These are phyloP conservation scores for Acrocephalus arundinaceus DNA, from an alignment of 2,113 vertebrate genomes.

Conservation along the genomic window DNA sequence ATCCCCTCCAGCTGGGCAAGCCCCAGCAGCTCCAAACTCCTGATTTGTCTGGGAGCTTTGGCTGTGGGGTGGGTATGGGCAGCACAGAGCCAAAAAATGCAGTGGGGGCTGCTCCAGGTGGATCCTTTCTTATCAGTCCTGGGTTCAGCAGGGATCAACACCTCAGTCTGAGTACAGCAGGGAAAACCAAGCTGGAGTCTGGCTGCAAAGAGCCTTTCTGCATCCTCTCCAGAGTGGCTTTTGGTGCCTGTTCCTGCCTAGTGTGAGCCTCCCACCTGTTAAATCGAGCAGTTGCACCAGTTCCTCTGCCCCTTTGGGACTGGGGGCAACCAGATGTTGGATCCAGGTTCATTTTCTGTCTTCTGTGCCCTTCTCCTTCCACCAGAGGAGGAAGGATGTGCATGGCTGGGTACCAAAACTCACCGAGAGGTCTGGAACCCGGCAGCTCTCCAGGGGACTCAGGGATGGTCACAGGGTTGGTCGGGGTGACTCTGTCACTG, in stretches of 20 bases:
- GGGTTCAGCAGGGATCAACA: neutral
- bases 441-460: rapidly evolving
- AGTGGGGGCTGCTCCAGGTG: neutral
- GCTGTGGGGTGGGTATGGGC: neutral
- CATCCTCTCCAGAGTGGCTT: neutral
- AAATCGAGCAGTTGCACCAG: neutral
- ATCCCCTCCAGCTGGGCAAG: conserved; percentile 9
- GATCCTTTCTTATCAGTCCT: neutral
- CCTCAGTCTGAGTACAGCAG: neutral
- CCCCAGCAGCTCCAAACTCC: neutral
- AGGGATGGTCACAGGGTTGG: no score
- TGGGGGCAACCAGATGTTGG: neutral
- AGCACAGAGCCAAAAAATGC: neutral
- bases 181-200: neutral
- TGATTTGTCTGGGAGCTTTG: neutral
- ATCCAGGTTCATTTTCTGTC: neutral
- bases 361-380: neutral
- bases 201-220: neutral
- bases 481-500: neutral
- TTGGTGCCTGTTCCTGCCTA: neutral
- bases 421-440: rapidly evolving
- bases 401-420: neutral
- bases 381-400: neutral
- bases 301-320: neutral
- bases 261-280: neutral